Conservation (phyloP, 2,113 vertebrate species). For the Bambusicola thoracicus region DNA sequence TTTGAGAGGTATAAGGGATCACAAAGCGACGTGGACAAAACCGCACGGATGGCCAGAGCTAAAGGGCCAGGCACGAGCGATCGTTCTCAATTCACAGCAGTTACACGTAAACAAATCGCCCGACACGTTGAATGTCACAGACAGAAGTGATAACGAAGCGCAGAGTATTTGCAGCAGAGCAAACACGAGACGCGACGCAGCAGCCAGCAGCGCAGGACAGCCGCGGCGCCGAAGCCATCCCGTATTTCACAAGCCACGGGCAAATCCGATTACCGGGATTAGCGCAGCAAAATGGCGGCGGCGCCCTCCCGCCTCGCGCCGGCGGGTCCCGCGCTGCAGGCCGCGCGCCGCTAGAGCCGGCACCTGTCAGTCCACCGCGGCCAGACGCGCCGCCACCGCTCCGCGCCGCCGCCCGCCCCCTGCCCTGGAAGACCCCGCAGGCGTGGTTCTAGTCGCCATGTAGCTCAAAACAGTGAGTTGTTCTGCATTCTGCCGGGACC, state of each 20-base stretch:
- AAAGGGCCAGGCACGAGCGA: rapidly evolving
- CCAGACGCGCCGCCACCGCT: no score
- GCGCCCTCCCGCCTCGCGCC: neutral
- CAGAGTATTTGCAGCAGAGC: neutral
- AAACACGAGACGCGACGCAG: neutral
- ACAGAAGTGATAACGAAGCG: neutral
- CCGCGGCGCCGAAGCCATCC: neutral
- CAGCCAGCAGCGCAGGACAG: rapidly evolving
- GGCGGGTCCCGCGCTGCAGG: neutral
- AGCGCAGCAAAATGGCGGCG: slow-evolving; percentile 22
- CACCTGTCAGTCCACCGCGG: neutral
- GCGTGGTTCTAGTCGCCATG: neutral
- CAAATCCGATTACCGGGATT: neutral
- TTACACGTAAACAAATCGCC: neutral
- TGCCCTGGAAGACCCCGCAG: neutral
- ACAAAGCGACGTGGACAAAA: neutral
- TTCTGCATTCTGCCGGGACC: neutral
- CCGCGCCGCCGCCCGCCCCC: neutral
- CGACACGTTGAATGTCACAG: rapidly evolving
- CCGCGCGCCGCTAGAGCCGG: neutral
- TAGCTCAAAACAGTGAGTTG: neutral
- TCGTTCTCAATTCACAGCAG: rapidly evolving
- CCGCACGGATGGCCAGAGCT: rapidly evolving
- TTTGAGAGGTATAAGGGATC: no score
- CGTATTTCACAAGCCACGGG: neutral